Evolutionary conservation across 2,797 vertebrate species (phyloP).

Genomic region (Urophycis tenuis): DNA sequence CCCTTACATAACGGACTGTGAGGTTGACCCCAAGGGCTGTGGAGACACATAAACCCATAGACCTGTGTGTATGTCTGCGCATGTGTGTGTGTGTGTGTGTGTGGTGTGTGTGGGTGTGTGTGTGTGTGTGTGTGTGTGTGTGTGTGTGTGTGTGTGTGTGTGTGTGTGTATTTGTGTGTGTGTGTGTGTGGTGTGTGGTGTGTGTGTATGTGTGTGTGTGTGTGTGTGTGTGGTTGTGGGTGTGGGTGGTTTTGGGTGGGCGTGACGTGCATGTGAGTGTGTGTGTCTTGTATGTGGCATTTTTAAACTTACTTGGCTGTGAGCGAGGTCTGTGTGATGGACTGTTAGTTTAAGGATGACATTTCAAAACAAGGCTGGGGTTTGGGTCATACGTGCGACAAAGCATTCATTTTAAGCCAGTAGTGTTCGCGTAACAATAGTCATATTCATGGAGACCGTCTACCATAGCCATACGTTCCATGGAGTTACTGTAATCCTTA

Average conservation of each 20-base stretch:
- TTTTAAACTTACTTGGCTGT: not conserved
- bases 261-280: not conserved
- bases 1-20: conserved; percentile 61
- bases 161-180: not conserved
- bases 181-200: conserved; percentile 15
- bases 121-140: not conserved
- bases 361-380: conserved; percentile 31
- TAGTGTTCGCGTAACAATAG: conserved; percentile 27
- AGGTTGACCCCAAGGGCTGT: conserved; percentile 56
- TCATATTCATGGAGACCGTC: conserved; percentile 29
- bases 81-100: not conserved
- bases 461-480: conserved; percentile 38
- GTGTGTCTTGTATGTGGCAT: not conserved
- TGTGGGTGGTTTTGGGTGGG: not conserved
- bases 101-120: conserved; percentile 14
- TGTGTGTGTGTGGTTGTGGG: conserved; percentile 1
- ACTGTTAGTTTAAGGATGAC: conserved; percentile 3
- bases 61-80: conserved; percentile 16
- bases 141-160: conserved; percentile 11
- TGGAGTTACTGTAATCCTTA: conserved; percentile 40
- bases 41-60: conserved; percentile 6
- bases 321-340: not conserved
- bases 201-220: conserved; percentile 7
- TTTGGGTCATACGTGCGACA: conserved; percentile 6
- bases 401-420: conserved; percentile 17